Base-by-base conservation (phyloP, 2,113 vertebrate species). In the Vanacampus margaritifer region DNA sequence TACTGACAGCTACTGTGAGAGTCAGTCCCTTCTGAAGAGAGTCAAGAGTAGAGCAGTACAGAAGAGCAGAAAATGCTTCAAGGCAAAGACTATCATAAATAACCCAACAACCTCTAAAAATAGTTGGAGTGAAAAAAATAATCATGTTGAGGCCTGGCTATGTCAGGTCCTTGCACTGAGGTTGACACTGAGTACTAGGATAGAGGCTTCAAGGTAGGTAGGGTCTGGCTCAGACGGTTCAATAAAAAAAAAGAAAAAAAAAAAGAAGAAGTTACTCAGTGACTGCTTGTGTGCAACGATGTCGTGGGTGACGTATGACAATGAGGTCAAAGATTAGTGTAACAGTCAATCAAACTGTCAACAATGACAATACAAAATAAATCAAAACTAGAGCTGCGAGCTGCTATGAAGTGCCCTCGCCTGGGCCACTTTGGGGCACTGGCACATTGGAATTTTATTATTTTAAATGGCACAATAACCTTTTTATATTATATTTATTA, bases 61-160 rank as follows among this genome's bases (percentile, higher is more conserved):
- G 32, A 36, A 24, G 48, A 80, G 28, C 64, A 76, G 64, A 82
- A 74, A 72, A 35, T 48, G 74, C 78, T 84, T 74, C 61, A 36
- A 73, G 72, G 76, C 73, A 84, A 81, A 82, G 66, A 62, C 32
- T 21, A n/a, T 79, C 74, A 86, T 82, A 88, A 85, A 86, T 83
- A 81, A 82, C 64, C 61, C 53, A 87, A 71, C 63, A 73, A 65
- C 16, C 36, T 26, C 80, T 78, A 73, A 80, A 88, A 83, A 84
- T 78, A 86, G 80, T 6, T 32, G 16, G 41, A 35, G 35, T 64
- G 46, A 64, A 67, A 68, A 50, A 23, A 2, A 3, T 65, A 76
- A 82, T 81, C 57, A 77, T 70, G 77, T 63, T 19, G 65, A 48
- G 48, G 79, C 65, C 71, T 67, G 68, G 50, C 76, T 64, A 48